A percentile compares a stretch with the other conserved stretches of the same genome.
These are phyloP conservation scores for Nyctibius bracteatus DNA, from an alignment of 2,113 vertebrate genomes.

Conservation along the genomic window DNA sequence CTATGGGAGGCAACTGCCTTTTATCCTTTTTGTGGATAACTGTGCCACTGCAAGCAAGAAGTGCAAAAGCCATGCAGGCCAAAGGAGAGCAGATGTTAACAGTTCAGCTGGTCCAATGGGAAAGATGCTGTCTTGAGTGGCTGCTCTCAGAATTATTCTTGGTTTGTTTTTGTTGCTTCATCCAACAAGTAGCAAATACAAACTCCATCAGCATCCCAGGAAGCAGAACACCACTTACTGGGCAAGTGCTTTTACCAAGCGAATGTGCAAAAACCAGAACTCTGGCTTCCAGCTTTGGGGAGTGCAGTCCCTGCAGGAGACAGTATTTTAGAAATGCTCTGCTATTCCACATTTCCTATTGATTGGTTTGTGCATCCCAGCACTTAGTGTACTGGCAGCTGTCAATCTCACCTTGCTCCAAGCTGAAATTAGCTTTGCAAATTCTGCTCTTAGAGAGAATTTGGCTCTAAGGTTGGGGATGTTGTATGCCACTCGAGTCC, in stretches of 20 bases:
- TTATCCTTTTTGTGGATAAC: background rate
- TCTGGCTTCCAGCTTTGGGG: background rate
- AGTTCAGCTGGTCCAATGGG: background rate
- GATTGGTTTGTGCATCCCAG: background rate
- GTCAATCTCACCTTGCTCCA: background rate
- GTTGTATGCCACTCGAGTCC: background rate
- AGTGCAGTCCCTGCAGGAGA: background rate
- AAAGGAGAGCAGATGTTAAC: background rate
- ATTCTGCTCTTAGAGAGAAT: background rate
- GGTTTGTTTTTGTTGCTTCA: background rate
- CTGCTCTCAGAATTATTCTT: background rate
- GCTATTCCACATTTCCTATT: background rate
- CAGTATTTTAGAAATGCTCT: background rate
- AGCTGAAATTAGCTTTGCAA: constrained; percentile 8
- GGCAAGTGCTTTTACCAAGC: background rate
- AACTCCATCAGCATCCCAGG: background rate
- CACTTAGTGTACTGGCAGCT: background rate
- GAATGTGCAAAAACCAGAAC: background rate
- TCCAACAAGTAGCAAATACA: background rate
- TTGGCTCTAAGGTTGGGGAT: background rate
- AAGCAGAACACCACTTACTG: background rate
- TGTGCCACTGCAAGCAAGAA: background rate
- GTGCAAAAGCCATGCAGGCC: background rate
- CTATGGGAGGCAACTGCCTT: background rate
- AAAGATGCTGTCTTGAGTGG: background rate